Evolutionary conservation across 1,140 invertebrate genomes (phyloP), one percentile per base, ranked within the genome.

Genomic region (Elymnias hypermnestra): DNA sequence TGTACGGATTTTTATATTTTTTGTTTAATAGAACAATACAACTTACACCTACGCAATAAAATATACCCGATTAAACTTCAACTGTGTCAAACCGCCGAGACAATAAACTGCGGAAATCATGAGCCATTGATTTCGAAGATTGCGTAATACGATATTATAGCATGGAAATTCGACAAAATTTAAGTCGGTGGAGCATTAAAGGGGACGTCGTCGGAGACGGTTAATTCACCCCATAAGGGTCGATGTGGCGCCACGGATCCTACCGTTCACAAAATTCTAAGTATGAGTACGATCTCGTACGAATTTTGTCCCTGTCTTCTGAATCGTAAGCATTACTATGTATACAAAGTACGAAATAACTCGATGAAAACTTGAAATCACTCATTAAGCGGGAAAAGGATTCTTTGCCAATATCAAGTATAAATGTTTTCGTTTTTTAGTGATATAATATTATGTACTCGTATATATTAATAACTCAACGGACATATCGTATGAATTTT

Each of bases 161-260:
- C 63, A 66, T 79, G 63, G 74, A 81, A 85, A 79, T 82, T 85
- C 73, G 66, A 76, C 71, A 75, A 82, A 82, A 82, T 83, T 85
- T 85, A 82, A 85, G 67, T 83, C 63, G 68, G 63, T 66, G 63
- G 64, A 68, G 75, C 73, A 82, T 82, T 82, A 78, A 79, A 83
- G 78, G 78, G 78, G 77, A 76, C 63, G 66, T 57, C 63, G 67
- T 63, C 61, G 63, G 68, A 75, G 73, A 76, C 77, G 74, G 75
- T 82, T 84, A 83, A 84, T 83, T 81, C 81, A 72, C 72, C 76
- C 78, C 67, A 74, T 83, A 85, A 85, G 82, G 82, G 82, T 72
- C 72, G 71, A 59, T 53, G 26, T 76, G 82, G 82, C 82, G 82
- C 82, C 82, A 58, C 12, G 14, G 57, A 77, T 84, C 78, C 76